A percentile compares a stretch with the other conserved stretches of the same genome.
Evolutionary conservation across 2,113 vertebrate genomes (phyloP).

Genomic region (Scartelaos histophorus): DNA sequence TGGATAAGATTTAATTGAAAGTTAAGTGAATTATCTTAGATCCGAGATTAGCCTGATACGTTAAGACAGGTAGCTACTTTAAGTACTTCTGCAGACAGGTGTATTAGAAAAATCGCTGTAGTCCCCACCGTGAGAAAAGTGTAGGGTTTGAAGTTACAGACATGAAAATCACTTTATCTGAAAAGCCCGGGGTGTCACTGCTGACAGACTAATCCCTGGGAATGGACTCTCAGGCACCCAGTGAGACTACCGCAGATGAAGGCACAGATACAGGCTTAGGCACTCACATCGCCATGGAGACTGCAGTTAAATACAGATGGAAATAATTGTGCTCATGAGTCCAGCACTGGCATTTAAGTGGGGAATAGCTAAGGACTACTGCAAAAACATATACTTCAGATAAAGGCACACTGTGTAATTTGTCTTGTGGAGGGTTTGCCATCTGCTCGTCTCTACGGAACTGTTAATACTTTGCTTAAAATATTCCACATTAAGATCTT

Average conservation of each 20-base stretch:
- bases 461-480: too few species aligned
- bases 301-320: constrained; percentile 9
- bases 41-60: not conserved
- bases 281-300: not conserved
- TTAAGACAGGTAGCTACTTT: not conserved
- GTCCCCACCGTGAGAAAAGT: constrained; percentile 42
- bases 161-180: constrained; percentile 66
- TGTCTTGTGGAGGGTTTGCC: too few species aligned
- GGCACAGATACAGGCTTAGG: constrained; percentile 23
- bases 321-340: not conserved
- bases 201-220: constrained; percentile 64
- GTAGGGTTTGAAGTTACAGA: constrained; percentile 56
- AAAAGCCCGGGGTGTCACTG: constrained; percentile 52
- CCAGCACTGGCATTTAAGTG: not conserved
- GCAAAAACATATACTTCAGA: too few species aligned
- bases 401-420: too few species aligned
- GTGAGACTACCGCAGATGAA: constrained; percentile 48
- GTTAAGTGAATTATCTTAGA: not conserved
- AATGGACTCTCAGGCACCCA: constrained; percentile 34
- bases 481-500: too few species aligned
- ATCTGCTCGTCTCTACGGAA: too few species aligned
- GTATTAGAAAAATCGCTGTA: constrained; percentile 22
- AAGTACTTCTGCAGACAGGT: constrained; percentile 1
- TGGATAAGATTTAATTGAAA: not conserved
- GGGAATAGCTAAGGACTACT: too few species aligned